Evolutionary conservation across 2,113 vertebrate genomes (phyloP).

Genomic region (Thinocorus orbignyianus): DNA sequence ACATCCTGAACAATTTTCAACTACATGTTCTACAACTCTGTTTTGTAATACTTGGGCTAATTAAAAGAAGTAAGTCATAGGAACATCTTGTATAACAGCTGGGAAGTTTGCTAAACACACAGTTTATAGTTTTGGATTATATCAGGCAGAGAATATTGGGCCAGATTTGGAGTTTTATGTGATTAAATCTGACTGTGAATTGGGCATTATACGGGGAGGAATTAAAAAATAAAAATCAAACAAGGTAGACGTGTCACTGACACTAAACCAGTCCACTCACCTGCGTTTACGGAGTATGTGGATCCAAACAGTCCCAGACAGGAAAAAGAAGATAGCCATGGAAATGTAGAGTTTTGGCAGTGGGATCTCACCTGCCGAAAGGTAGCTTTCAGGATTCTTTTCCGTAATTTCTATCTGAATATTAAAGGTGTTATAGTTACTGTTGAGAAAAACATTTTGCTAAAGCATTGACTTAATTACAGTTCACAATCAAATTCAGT

Average conservation of each 20-base stretch:
- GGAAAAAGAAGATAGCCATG: slow-evolving; percentile 85
- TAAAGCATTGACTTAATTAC: neutral
- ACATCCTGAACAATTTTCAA: neutral
- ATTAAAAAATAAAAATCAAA: neutral
- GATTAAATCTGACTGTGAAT: neutral
- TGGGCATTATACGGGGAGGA: neutral
- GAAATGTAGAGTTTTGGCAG: slow-evolving; percentile 86
- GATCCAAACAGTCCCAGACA: slow-evolving; percentile 83
- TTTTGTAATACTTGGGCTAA: neutral
- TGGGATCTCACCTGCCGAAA: slow-evolving; percentile 87
- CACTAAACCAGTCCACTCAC: neutral
- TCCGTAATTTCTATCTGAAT: slow-evolving; percentile 83
- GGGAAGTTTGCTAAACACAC: neutral
- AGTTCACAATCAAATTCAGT: neutral
- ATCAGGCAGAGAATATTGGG: neutral
- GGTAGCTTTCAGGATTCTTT: slow-evolving; percentile 86
- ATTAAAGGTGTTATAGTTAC: neutral
- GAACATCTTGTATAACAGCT: neutral
- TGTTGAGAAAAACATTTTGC: neutral
- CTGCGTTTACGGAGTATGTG: slow-evolving; percentile 84
- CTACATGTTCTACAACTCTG: neutral
- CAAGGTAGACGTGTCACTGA: neutral
- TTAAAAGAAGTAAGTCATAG: neutral
- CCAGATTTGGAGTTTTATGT: neutral
- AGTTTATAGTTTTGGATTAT: no score